A percentile compares a stretch with the other conserved stretches of the same genome.
These are phyloP conservation scores for Drosophila azteca DNA, from an alignment of 1,140 invertebrate genomes.

Conservation along the genomic window DNA sequence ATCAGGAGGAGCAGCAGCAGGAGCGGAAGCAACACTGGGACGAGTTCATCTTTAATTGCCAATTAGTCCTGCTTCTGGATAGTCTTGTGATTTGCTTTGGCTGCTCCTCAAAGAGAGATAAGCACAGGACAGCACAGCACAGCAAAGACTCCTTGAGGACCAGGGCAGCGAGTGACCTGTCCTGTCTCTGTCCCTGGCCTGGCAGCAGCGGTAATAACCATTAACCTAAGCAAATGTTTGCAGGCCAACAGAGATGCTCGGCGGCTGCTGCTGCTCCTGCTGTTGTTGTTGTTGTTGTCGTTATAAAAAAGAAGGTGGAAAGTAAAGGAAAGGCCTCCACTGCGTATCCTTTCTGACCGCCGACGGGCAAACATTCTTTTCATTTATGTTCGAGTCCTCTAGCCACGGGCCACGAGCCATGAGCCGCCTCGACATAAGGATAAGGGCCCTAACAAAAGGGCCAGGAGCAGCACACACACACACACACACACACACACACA, in stretches of 20 bases:
- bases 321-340: conserved; percentile 29
- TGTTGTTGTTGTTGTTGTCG: conserved; percentile 25
- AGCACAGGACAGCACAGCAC: conserved; percentile 3
- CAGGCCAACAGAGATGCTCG: conserved; percentile 40
- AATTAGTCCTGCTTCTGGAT: conserved; percentile 68
- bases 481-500: conserved; percentile 21
- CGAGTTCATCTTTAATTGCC: conserved; percentile 74
- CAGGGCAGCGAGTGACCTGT: conserved; percentile 19
- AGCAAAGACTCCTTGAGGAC: conserved; percentile 24
- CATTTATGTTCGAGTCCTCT: conserved; percentile 56
- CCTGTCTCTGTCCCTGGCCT: conserved; percentile 4
- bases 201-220: conserved; percentile 50
- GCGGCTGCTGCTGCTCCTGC: conserved; percentile 15
- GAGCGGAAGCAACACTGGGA: neutral
- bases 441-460: conserved; percentile 66
- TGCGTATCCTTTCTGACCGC: conserved; percentile 69
- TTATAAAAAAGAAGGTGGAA: conserved; percentile 25
- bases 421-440: conserved; percentile 50
- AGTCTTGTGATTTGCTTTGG: conserved; percentile 63
- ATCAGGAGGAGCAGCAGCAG: neutral
- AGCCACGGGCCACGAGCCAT: conserved; percentile 26
- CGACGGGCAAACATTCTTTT: conserved; percentile 65
- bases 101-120: conserved; percentile 17
- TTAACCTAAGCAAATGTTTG: conserved; percentile 78
- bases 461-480: conserved; percentile 5